These are phyloP conservation scores for Scomber japonicus DNA, from an alignment of 2,113 vertebrate species.

Conservation along the genomic window DNA sequence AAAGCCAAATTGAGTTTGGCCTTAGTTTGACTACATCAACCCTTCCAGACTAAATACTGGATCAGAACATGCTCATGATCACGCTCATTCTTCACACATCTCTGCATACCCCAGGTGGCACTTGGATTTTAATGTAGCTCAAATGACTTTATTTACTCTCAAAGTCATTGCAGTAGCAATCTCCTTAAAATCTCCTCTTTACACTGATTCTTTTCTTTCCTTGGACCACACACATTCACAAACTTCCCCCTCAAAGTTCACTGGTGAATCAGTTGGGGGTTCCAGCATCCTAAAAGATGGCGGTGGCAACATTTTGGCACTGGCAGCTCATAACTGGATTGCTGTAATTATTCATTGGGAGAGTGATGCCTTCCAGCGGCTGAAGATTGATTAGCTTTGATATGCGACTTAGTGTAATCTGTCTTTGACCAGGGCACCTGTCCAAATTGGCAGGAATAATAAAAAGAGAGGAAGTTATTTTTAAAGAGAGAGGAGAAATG, in stretches of 20 bases:
- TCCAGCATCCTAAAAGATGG: slow-evolving; percentile 70
- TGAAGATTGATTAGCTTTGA: slow-evolving; percentile 86
- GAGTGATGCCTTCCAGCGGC: slow-evolving; percentile 85
- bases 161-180: slow-evolving; percentile 21
- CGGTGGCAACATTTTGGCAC: slow-evolving; percentile 81
- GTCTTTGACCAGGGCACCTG: slow-evolving; percentile 82
- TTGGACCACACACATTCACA: slow-evolving; percentile 19
- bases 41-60: slow-evolving; percentile 65
- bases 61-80: slow-evolving; percentile 53
- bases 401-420: slow-evolving; percentile 84
- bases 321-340: slow-evolving; percentile 74
- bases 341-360: slow-evolving; percentile 84
- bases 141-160: slow-evolving; percentile 55
- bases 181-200: not conserved
- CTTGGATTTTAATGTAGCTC: slow-evolving; percentile 46
- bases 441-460: slow-evolving; percentile 83
- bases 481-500: slow-evolving; percentile 52
- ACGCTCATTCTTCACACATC: slow-evolving; percentile 46
- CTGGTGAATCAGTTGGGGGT: slow-evolving; percentile 55
- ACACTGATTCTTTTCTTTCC: slow-evolving; percentile 19
- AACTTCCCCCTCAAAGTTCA: slow-evolving; percentile 65
- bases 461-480: slow-evolving; percentile 76
- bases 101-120: slow-evolving; percentile 46
- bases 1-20: slow-evolving; percentile 73
- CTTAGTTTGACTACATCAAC: slow-evolving; percentile 51